These are phyloP conservation scores for Choloepus hoffmanni DNA, from an alignment of 2,113 vertebrate species.

Conservation along the genomic window DNA sequence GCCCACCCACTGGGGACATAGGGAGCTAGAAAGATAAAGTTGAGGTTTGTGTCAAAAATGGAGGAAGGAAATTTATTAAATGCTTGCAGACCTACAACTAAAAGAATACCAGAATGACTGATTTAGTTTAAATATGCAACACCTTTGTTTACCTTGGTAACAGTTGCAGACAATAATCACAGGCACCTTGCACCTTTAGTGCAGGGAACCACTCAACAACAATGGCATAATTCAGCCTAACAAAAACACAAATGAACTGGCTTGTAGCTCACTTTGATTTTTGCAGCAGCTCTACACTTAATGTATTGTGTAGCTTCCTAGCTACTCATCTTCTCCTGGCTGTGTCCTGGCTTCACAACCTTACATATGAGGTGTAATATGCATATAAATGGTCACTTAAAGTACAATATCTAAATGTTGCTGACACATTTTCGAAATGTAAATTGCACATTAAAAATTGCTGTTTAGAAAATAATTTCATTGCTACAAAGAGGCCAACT, in stretches of 20 bases:
- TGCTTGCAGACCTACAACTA: not conserved
- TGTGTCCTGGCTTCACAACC: not conserved
- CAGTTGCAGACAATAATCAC: not conserved
- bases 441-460: conserved; percentile 44
- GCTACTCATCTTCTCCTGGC: not conserved
- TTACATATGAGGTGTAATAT: not conserved
- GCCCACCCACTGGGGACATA: not conserved
- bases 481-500: not conserved
- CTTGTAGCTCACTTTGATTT: not conserved
- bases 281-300: not conserved
- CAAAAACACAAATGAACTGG: conserved; percentile 28
- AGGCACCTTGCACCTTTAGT: not conserved
- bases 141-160: conserved; percentile 3
- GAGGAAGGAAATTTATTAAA: not conserved
- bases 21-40: conserved; percentile 2
- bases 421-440: not conserved
- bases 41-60: not conserved
- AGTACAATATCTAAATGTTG: not conserved
- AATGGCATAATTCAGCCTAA: not conserved
- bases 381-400: not conserved
- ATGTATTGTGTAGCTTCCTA: not conserved
- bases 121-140: conserved; percentile 48
- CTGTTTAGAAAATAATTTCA: conserved; percentile 2
- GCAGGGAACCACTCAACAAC: not conserved
- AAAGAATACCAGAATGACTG: not conserved